Percentiles rank a stretch among this genome's conserved stretches.
Evolutionary conservation across 2,113 vertebrate genomes (phyloP).

Genomic region (Mugil cephalus): DNA sequence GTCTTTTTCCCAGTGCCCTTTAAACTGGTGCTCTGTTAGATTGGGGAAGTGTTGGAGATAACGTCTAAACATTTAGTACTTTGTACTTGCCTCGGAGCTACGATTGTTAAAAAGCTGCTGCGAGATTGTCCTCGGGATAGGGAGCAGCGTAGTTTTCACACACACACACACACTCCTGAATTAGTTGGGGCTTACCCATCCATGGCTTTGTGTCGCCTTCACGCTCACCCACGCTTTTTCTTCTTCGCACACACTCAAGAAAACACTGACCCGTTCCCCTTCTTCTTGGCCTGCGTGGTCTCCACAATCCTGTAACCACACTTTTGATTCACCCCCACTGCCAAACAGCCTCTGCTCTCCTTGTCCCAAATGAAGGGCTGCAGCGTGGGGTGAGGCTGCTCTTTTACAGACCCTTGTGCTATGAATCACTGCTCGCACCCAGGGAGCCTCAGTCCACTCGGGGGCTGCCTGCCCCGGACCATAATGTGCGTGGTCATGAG

Average conservation of each 20-base stretch:
- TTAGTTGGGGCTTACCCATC: constrained; percentile 66
- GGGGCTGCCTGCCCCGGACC: constrained; percentile 67
- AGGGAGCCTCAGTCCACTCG: constrained; percentile 73
- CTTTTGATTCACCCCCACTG: constrained; percentile 68
- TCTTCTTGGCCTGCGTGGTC: constrained; percentile 31
- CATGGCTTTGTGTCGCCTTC: constrained; percentile 51
- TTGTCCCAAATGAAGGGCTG: constrained; percentile 63
- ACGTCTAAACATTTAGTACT: constrained; percentile 80
- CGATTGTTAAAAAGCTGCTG: constrained; percentile 79
- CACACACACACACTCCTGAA: constrained; percentile 55
- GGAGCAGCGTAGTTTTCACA: constrained; percentile 61
- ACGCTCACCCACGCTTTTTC: constrained; percentile 14
- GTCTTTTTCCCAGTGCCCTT: constrained; percentile 75
- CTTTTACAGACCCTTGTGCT: constrained; percentile 79
- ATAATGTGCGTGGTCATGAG: constrained; percentile 76
- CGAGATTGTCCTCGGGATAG: constrained; percentile 71
- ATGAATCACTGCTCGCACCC: constrained; percentile 79
- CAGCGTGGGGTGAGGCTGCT: constrained; percentile 69
- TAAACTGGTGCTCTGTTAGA: constrained; percentile 72
- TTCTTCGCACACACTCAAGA: constrained; percentile 10
- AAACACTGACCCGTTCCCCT: constrained; percentile 35
- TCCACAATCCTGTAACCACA: constrained; percentile 59
- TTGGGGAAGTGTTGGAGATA: constrained; percentile 77
- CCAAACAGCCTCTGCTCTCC: constrained; percentile 63
- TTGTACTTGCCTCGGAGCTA: constrained; percentile 82